Evolutionary conservation across 2,113 vertebrate species (phyloP).

Genomic region (Suricata suricatta): DNA sequence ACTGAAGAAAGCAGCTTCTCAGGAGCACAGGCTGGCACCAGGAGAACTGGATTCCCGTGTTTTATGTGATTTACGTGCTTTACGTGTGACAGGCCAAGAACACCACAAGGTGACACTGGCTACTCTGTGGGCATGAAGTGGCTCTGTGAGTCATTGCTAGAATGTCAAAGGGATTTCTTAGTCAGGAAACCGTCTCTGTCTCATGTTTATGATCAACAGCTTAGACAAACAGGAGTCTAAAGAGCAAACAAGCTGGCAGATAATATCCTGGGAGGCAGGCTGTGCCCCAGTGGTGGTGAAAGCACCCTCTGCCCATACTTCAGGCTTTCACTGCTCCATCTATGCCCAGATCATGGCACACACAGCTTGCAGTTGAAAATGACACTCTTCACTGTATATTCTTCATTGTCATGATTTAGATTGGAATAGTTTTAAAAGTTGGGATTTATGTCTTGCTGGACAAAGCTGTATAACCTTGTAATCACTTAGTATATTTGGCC

Average conservation of each 20-base stretch:
- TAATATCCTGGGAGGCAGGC: not conserved
- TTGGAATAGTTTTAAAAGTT: not conserved
- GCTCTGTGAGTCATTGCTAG: constrained; percentile 68
- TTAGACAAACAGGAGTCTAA: constrained; percentile 21
- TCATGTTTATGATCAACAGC: constrained; percentile 58
- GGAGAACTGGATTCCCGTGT: not conserved
- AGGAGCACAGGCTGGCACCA: not conserved
- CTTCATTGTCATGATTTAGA: not conserved
- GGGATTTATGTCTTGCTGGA: not conserved
- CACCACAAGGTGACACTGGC: constrained; percentile 42
- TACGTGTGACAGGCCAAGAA: not conserved
- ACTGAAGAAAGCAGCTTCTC: not conserved
- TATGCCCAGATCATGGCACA: not conserved
- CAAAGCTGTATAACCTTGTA: not conserved
- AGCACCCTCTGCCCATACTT: not conserved
- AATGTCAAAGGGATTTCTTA: constrained; percentile 64
- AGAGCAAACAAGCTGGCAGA: not conserved
- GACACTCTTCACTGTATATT: not conserved
- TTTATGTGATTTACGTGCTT: not conserved
- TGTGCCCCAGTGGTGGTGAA: not conserved
- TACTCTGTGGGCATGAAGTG: constrained; percentile 32
- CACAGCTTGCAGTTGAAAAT: not conserved
- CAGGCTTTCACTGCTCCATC: not conserved
- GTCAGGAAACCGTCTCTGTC: constrained; percentile 61
- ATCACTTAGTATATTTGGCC: not conserved